phyloP scores from a whole-genome alignment of 1,140 invertebrate species.

The Rhagoletis zephyria region DNA sequence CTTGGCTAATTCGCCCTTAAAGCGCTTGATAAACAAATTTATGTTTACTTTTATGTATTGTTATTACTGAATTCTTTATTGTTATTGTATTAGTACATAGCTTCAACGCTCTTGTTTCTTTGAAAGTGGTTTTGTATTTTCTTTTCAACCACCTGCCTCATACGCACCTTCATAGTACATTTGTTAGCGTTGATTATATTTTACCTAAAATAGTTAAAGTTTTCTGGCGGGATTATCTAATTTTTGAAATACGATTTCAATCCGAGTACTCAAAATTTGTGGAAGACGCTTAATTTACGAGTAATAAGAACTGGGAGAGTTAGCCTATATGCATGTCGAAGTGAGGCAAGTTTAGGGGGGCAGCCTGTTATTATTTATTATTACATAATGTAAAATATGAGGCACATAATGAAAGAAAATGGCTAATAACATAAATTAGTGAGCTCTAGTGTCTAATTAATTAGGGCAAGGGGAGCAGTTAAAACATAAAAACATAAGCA shows the following conservation, averaged over 20 bases:
- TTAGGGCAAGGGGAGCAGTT: background rate
- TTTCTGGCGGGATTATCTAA: background rate
- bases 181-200: background rate
- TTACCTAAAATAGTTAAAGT: background rate
- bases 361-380: background rate
- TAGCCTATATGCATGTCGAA: background rate
- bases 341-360: background rate
- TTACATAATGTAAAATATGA: background rate
- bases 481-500: background rate
- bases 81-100: background rate
- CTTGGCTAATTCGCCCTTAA: slow-evolving; percentile 53
- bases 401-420: background rate
- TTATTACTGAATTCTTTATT: slow-evolving; percentile 36
- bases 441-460: background rate
- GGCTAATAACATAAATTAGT: background rate
- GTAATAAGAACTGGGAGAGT: background rate
- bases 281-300: background rate
- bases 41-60: slow-evolving; percentile 49
- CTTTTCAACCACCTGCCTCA: background rate
- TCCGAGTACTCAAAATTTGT: background rate
- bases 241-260: background rate
- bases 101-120: background rate
- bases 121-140: background rate
- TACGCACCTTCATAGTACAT: background rate
- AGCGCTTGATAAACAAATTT: slow-evolving; percentile 55